Evolutionary conservation across 2,113 vertebrate genomes (phyloP), one percentile per base, ranked within the genome.

Genomic region (Pongo abelii): DNA sequence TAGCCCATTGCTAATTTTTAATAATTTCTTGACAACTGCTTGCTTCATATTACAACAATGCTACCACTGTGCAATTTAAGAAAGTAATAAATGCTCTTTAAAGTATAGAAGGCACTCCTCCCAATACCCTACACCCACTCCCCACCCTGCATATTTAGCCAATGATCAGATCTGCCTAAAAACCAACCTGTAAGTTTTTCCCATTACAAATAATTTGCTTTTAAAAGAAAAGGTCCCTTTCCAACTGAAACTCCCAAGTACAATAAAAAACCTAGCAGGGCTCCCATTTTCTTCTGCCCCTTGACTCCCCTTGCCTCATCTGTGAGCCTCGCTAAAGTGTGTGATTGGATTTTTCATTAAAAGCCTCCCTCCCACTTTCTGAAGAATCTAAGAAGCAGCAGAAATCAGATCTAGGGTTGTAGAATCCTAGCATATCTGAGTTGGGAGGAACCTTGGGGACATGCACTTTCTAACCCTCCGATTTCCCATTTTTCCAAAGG

Each of bases 1-100:
- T 77, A 92, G 88, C 48, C 91, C 96, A 79, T 57, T 46, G 81
- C 50, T 93, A 97, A 97, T 96, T 97, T 98, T 96, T 96, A 97
- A 97, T 96, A 94, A 97, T 97, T 90, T 93, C 64, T 80, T 95
- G 78, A 97, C 72, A 97, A 91, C 79, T 35, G 50, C 52, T 92
- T 84, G 13, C 18, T 93, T 59, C 32, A 11, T 48, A 64, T 94
- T 85, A 93, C 84, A 57, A 78, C 35, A 89, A 22, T 3, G 23
- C 55, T 55, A 48, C 84, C 59, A 22, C 3, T 1, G 13, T 46
- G 43, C 35, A 25, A 57, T 40, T 89, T 52, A 52, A 67, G 61
- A 57, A 64, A 90, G 35, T 46, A 55, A 35, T 11, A 25, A 85
- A 9, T 8, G 16, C 9, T 4, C 43, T 77, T 57, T 16, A 84